These are phyloP conservation scores for Chirona hameri DNA, from an alignment of 2,888 invertebrate genomes.

Conservation along the genomic window DNA sequence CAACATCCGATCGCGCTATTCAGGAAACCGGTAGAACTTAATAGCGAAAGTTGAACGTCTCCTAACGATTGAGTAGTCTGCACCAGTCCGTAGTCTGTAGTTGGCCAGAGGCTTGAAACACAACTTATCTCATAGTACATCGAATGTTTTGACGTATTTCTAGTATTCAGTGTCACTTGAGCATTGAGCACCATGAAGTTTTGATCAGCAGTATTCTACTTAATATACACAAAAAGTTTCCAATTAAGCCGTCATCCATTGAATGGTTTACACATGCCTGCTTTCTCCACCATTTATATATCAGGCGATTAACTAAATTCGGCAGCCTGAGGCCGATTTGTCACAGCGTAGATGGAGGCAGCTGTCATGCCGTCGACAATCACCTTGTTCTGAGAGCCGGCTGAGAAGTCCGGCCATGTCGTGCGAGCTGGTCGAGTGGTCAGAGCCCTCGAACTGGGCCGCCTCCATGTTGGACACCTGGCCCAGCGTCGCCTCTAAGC, in stretches of 20 bases:
- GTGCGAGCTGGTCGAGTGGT: slow-evolving; percentile 2
- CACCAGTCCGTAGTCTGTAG: no score
- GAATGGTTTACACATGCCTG: background rate
- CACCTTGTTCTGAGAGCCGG: background rate
- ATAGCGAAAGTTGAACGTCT: no score
- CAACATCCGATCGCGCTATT: no score
- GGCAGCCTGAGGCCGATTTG: background rate
- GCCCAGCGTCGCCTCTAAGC: background rate
- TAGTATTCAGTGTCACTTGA: no score
- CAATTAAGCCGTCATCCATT: background rate
- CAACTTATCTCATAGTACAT: no score
- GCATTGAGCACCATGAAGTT: no score
- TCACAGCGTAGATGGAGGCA: background rate
- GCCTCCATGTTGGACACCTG: slow-evolving; percentile 1
- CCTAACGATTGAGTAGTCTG: no score
- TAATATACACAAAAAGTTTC: background rate
- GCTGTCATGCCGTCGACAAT: background rate
- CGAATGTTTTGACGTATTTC: no score
- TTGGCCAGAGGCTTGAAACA: no score
- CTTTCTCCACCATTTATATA: background rate
- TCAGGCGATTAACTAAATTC: background rate
- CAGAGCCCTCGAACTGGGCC: background rate
- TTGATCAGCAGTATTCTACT: background rate
- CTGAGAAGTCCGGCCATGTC: slow-evolving; percentile 1
- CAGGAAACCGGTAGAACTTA: no score